Evolutionary conservation across 2,888 invertebrate genomes (phyloP).

Genomic region (Hyposoter didymator): DNA sequence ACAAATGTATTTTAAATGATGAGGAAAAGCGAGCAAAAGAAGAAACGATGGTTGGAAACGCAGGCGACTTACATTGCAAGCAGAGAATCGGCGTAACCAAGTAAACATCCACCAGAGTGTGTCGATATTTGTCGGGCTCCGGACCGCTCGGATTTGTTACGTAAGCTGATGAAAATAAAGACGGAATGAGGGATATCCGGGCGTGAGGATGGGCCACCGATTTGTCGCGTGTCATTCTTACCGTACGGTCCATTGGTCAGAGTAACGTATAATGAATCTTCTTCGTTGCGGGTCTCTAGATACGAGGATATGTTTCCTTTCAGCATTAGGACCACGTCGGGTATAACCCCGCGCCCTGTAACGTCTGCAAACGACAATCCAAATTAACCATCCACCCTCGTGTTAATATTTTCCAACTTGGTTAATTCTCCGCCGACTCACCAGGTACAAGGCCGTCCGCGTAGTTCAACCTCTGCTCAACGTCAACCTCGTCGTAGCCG

Average conservation of each 20-base stretch:
- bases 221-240: constrained; percentile 72
- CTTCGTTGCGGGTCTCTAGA: constrained; percentile 81
- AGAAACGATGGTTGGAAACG: not conserved
- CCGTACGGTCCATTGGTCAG: constrained; percentile 82
- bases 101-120: constrained; percentile 85
- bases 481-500: constrained; percentile 39
- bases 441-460: constrained; percentile 66
- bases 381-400: not conserved
- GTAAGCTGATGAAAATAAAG: constrained; percentile 75
- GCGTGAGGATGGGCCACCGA: no score
- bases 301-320: constrained; percentile 82
- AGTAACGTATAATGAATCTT: constrained; percentile 82
- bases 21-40: not conserved
- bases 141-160: constrained; percentile 77
- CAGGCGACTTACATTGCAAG: constrained; percentile 86
- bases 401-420: not conserved
- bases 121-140: constrained; percentile 78
- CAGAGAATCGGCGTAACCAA: constrained; percentile 86
- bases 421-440: constrained; percentile 35
- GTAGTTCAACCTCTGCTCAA: constrained; percentile 50
- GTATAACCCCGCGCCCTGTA: constrained; percentile 76
- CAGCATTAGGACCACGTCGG: constrained; percentile 83
- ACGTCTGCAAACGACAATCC: constrained; percentile 41
- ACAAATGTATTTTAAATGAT: constrained; percentile 11
- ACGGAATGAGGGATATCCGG: not conserved